Evolutionary conservation across 2,797 vertebrate species (phyloP).

Genomic region (Tauraco hartlaubi): DNA sequence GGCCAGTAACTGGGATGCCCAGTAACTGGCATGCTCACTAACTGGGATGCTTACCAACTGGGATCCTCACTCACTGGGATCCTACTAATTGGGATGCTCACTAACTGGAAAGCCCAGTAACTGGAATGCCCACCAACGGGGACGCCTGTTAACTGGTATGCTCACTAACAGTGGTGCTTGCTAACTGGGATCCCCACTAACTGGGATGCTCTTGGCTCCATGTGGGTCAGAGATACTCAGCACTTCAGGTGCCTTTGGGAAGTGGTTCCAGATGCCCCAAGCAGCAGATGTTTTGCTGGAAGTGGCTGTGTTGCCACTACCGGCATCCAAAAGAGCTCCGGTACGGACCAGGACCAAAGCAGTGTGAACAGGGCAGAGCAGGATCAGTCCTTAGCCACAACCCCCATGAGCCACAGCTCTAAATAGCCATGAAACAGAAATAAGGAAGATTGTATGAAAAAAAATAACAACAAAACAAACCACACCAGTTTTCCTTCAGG

Average conservation of each 20-base stretch:
- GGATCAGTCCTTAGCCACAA: neutral
- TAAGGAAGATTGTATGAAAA: neutral
- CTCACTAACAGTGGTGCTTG: neutral
- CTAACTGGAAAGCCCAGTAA: neutral
- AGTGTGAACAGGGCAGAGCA: neutral
- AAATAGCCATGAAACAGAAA: neutral
- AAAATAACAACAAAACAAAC: neutral
- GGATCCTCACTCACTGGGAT: neutral
- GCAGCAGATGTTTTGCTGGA: fast-evolving
- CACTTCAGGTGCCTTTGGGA: neutral
- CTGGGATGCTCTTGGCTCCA: neutral
- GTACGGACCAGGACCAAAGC: fast-evolving
- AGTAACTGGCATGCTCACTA: too few relatives aligned
- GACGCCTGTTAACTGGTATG: neutral
- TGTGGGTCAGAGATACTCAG: neutral
- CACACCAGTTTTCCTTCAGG: neutral
- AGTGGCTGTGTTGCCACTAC: fast-evolving
- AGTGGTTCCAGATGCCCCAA: fast-evolving
- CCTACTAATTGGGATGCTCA: fast-evolving
- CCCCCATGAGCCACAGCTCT: neutral
- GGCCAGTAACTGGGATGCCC: neutral
- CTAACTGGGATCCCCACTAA: neutral
- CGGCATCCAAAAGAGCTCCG: neutral
- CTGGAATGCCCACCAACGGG: neutral
- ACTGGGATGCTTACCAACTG: too few relatives aligned